Evolutionary conservation across 2,888 invertebrate species (phyloP).

Genomic region (Lucinisca nassula): DNA sequence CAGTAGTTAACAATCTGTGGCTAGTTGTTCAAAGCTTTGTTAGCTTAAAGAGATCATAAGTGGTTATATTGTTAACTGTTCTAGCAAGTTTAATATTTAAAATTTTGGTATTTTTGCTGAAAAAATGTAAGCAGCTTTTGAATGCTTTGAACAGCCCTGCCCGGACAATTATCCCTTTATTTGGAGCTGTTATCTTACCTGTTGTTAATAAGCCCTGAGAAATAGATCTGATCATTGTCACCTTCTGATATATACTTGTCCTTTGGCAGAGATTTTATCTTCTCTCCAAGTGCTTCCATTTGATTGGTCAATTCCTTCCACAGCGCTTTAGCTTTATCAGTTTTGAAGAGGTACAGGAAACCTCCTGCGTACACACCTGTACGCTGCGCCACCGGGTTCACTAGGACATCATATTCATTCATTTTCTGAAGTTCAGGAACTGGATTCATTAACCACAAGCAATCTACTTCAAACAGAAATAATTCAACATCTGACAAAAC

Average conservation of each 20-base stretch:
- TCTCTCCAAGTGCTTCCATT: slow-evolving; percentile 65
- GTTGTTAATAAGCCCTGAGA: slow-evolving; percentile 64
- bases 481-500: slow-evolving; percentile 68
- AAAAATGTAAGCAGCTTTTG: too few species aligned
- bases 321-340: slow-evolving; percentile 62
- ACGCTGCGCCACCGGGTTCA: slow-evolving; percentile 65
- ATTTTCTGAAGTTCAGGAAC: slow-evolving; percentile 62
- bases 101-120: too few species aligned
- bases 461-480: slow-evolving; percentile 80
- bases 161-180: too few species aligned
- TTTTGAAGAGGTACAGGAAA: slow-evolving; percentile 75
- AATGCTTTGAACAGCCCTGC: too few species aligned
- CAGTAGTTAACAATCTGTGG: too few species aligned
- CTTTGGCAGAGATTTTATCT: slow-evolving; percentile 55
- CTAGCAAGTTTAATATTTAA: too few species aligned
- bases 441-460: slow-evolving; percentile 78
- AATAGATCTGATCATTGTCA: slow-evolving; percentile 77
- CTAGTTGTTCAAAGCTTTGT: too few species aligned
- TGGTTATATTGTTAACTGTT: too few species aligned
- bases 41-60: too few species aligned
- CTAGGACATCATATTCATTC: slow-evolving; percentile 69
- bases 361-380: slow-evolving; percentile 71
- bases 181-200: too few species aligned
- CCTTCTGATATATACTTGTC: slow-evolving; percentile 64
- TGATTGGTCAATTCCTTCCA: slow-evolving; percentile 73